Percentiles rank a stretch among this genome's conserved stretches.
phyloP scores from a whole-genome alignment of 1,140 invertebrate genomes.

The Drosophila seguyi region DNA sequence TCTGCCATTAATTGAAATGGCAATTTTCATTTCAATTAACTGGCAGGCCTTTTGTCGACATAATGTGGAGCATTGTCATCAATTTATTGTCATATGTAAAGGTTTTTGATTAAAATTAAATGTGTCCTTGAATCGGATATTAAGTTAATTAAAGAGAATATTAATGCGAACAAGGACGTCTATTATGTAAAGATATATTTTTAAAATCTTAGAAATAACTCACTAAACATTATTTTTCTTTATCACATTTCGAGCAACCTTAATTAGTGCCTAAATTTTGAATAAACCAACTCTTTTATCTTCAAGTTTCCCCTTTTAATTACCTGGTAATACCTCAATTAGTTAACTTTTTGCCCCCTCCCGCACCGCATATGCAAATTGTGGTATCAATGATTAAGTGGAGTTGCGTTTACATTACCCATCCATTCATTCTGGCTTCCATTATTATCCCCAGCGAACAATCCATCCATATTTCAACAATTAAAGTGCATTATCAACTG shows the following conservation, averaged over 20 bases:
- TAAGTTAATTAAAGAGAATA: not conserved
- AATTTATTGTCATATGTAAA: not conserved
- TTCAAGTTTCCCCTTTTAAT: slow-evolving; percentile 1
- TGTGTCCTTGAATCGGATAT: not conserved
- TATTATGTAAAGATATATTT: not conserved
- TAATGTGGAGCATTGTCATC: not conserved
- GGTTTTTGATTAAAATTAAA: not conserved
- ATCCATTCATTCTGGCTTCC: not conserved
- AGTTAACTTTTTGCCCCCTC: slow-evolving; percentile 7
- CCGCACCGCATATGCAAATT: slow-evolving; percentile 2
- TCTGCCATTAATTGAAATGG: slow-evolving; percentile 27
- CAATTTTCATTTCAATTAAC: slow-evolving; percentile 36
- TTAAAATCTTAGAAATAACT: not conserved
- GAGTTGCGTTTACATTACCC: slow-evolving; percentile 16
- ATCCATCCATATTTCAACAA: slow-evolving; percentile 45
- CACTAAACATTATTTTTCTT: too few relatives aligned
- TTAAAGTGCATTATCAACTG: slow-evolving; percentile 51
- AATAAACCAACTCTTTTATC: not conserved
- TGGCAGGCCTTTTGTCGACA: not conserved
- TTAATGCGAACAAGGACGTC: not conserved
- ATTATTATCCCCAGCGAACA: slow-evolving; percentile 1
- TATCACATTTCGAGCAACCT: too few relatives aligned
- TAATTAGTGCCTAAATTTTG: too few relatives aligned
- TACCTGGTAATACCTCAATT: slow-evolving; percentile 24
- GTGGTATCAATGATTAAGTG: slow-evolving; percentile 13